phyloP scores from a whole-genome alignment of 2,888 invertebrate species.

The Acanthosepion pharaonis region DNA sequence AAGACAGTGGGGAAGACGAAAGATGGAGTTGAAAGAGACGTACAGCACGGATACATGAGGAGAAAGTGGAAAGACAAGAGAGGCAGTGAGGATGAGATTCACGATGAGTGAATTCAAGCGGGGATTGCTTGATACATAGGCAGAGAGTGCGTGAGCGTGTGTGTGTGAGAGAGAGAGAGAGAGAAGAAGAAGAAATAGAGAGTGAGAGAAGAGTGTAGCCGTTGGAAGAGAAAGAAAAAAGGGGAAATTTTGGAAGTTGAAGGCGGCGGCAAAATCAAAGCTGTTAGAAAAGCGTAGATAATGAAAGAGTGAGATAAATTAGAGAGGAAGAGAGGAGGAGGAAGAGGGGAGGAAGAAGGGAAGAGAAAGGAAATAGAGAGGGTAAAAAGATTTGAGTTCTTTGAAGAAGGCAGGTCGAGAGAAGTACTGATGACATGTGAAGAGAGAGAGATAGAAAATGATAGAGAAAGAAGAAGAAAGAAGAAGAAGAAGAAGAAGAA shows the following conservation, averaged over 20 bases:
- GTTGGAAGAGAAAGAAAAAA: no score
- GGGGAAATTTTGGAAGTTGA: no score
- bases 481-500: no score
- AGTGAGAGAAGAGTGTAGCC: no score
- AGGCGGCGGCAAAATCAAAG: no score
- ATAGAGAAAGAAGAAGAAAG: no score
- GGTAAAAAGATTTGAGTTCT: not conserved
- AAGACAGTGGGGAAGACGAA: not conserved
- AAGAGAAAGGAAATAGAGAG: not conserved
- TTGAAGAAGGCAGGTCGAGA: no score
- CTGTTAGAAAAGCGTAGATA: not conserved
- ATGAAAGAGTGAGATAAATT: not conserved
- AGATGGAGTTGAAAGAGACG: not conserved
- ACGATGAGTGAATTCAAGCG: not conserved
- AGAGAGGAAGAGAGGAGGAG: not conserved
- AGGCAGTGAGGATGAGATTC: not conserved
- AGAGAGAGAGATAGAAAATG: no score
- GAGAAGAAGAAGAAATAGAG: not conserved
- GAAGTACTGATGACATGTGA: no score
- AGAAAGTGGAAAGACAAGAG: no score
- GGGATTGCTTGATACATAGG: not conserved
- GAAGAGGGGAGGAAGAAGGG: not conserved
- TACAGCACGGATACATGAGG: no score
- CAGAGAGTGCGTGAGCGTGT: no score
- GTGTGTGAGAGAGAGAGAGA: not conserved